Evolutionary conservation across 2,797 vertebrate species (phyloP).

Genomic region (Gallirallus australis): DNA sequence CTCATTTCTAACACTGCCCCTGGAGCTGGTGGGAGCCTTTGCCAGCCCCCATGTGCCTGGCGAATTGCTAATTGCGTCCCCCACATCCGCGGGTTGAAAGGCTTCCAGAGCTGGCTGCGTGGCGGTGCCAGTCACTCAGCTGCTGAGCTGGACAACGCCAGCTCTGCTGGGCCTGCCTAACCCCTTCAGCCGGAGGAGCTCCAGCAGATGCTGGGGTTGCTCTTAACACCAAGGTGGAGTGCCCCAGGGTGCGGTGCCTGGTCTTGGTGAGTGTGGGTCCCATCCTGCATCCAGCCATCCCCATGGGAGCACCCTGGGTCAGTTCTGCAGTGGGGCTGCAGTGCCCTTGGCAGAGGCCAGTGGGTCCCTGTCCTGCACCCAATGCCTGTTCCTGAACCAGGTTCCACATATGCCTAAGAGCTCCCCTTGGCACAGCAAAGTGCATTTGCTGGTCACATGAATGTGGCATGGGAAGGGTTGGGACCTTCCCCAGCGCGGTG

Average conservation of each 20-base stretch:
- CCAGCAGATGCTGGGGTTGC: neutral
- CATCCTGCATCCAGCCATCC: too few relatives aligned
- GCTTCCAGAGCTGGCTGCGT: neutral
- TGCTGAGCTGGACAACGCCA: neutral
- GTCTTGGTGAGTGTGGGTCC: neutral
- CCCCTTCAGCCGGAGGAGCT: too few relatives aligned
- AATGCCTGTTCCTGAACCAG: neutral
- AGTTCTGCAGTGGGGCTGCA: accelerated
- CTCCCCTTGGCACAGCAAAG: neutral
- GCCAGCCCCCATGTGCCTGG: neutral
- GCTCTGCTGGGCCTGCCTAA: neutral
- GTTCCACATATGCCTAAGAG: accelerated
- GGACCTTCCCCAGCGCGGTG: neutral
- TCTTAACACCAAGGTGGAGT: too few relatives aligned
- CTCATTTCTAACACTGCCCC: neutral
- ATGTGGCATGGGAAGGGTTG: accelerated
- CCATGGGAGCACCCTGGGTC: accelerated
- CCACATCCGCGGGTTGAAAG: accelerated
- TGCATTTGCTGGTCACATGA: accelerated
- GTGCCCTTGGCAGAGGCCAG: neutral
- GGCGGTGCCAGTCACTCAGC: neutral
- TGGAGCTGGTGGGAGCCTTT: neutral
- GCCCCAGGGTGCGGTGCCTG: neutral
- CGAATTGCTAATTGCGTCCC: neutral
- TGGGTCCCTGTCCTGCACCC: accelerated